Evolutionary conservation across 2,888 invertebrate species (phyloP).

Genomic region (Cephus runcator): DNA sequence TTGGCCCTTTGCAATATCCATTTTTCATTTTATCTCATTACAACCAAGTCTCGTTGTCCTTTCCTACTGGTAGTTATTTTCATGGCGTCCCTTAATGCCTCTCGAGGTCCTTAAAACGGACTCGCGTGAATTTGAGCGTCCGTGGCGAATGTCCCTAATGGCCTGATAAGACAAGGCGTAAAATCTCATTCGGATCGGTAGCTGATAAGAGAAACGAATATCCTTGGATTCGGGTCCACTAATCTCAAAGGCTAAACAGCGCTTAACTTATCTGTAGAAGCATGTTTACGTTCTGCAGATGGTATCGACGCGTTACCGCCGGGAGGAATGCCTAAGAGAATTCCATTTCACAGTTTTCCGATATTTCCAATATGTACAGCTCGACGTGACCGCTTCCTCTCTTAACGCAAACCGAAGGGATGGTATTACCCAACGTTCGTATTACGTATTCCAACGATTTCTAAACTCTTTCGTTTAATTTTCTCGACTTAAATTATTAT

Average conservation of each 20-base stretch:
- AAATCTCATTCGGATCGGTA: background rate
- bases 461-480: background rate
- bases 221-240: background rate
- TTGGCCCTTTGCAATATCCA: background rate
- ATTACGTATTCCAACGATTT: background rate
- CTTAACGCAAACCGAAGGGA: background rate
- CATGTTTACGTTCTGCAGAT: background rate
- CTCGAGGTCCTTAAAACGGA: background rate
- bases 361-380: background rate
- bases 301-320: background rate
- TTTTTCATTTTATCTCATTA: background rate
- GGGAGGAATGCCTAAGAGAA: background rate
- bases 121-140: background rate
- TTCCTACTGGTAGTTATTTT: background rate
- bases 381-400: background rate
- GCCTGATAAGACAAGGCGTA: background rate
- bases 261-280: background rate
- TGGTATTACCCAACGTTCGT: background rate
- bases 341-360: background rate
- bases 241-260: background rate
- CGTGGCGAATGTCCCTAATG: background rate
- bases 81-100: background rate
- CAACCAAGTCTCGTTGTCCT: background rate
- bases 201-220: background rate
- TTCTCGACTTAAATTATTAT: background rate